Base-by-base conservation (phyloP, 30 jellyfish, hydroid and myxozoan genomes). In the Sanderia malayensis region DNA sequence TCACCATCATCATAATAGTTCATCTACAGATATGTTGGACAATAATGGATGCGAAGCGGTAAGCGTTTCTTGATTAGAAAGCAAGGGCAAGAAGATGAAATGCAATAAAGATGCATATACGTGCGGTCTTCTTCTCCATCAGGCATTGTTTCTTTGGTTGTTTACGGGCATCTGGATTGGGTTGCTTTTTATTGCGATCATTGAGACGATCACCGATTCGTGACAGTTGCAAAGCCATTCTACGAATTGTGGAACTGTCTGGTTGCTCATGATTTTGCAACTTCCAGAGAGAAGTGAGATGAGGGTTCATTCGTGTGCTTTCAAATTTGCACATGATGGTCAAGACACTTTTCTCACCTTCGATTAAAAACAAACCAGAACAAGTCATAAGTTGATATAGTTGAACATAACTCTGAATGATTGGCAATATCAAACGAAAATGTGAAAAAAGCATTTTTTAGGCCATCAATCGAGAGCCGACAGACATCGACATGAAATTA, bases 151-250 rank as follows among this genome's bases (percentile, higher is more conserved):
- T 49, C 25, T 49, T 49, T 2, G 64, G 25, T 4, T 19, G 25
- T 19, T 49, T 49, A 7, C 27, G 3, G 7, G 23, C 64, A n/a
- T n/a, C n/a, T n/a, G n/a, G n/a, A n/a, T n/a, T n/a, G 24, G 82
- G 82, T 52, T 47, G 27, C 57, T 68, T 8, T 58, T 64, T 58
- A 58, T 65, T 24, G 68, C 62, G 49, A 28, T 78, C 82, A 23
- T 66, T 44, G 3, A 71, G 59, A 23, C 75, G 58, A 65, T 78
- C 89, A 27, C 89, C 89, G 66, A 78, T 66, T 53, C 57, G 81
- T 18, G 82, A 81, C 89, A 78, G 59, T 44, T 78, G 89, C 18
- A 59, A 52, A 4, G 76, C 89, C 21, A 66, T 82, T 30, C 89
- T 58, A 52, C 61, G 33, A 8, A 67, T 58, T 10, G 75, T 19